Conservation (phyloP, 2,113 vertebrate genomes). For the Coptodon bakossiorum region DNA sequence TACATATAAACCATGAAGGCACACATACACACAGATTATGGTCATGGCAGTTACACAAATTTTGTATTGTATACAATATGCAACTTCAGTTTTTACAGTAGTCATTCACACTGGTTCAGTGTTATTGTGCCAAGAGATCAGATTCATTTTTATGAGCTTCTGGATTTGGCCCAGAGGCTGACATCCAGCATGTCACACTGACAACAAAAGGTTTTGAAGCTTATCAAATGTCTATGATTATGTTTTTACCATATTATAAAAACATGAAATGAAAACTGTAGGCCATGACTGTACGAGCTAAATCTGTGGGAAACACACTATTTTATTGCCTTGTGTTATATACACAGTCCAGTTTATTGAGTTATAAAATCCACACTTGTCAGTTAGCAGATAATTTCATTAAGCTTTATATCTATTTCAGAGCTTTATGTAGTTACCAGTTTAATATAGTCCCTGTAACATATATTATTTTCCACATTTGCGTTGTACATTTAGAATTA, state of each 20-base stretch:
- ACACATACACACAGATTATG: not conserved
- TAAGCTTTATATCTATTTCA: not conserved
- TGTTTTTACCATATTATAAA: not conserved
- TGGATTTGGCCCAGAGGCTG: not conserved
- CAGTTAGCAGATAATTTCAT: not conserved
- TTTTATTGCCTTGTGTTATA: not conserved
- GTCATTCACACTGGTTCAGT: not conserved
- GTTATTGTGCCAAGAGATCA: not conserved
- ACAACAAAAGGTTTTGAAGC: not conserved
- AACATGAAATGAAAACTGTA: not conserved
- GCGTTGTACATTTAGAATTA: fast-evolving
- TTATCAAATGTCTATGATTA: not conserved
- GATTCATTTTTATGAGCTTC: not conserved
- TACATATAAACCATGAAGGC: not conserved
- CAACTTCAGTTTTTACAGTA: not conserved
- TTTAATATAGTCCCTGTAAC: not conserved
- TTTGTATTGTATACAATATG: fast-evolving
- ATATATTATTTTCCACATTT: not conserved
- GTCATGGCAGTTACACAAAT: not conserved
- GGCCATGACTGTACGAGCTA: fast-evolving
- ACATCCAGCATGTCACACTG: not conserved
- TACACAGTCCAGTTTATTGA: not conserved
- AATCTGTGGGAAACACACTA: not conserved
- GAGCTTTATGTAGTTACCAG: not conserved
- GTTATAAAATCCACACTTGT: not conserved